Evolutionary conservation across 2,888 invertebrate species (phyloP).

Genomic region (Eledone cirrhosa): DNA sequence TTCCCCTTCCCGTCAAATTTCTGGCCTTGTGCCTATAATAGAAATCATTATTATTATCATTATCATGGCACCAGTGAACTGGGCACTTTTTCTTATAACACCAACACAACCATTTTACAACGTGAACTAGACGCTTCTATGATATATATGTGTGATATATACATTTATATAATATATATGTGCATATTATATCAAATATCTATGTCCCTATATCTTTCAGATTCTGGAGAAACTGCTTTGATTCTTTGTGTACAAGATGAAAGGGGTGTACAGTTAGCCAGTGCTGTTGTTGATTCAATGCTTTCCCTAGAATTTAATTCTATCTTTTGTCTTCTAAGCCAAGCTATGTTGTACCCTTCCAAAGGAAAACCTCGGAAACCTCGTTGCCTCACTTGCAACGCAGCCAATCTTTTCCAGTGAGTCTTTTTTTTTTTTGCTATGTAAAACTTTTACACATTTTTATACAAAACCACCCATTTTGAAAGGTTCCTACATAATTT

Average conservation of each 20-base stretch:
- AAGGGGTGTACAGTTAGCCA: not conserved
- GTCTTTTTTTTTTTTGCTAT: not conserved
- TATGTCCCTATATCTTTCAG: not conserved
- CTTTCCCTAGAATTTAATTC: not conserved
- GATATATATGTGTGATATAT: too few relatives aligned
- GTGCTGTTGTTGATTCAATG: not conserved
- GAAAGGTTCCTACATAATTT: too few relatives aligned
- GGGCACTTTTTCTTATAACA: too few relatives aligned
- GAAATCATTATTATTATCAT: too few relatives aligned
- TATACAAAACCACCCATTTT: too few relatives aligned
- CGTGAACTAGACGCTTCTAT: too few relatives aligned
- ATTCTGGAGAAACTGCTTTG: not conserved
- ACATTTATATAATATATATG: too few relatives aligned
- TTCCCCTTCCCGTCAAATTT: too few relatives aligned
- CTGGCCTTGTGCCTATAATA: too few relatives aligned
- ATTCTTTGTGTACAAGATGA: not conserved
- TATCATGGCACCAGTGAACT: too few relatives aligned
- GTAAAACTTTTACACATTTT: not conserved
- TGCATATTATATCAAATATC: not conserved
- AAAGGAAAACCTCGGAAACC: conserved; percentile 14
- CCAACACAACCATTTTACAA: too few relatives aligned
- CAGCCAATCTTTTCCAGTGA: not conserved
- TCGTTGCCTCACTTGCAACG: conserved; percentile 4
- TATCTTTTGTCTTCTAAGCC: not conserved
- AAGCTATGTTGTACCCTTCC: not conserved